Conservation (phyloP, 2,113 vertebrate genomes). For the Gopherus evgoodei region DNA sequence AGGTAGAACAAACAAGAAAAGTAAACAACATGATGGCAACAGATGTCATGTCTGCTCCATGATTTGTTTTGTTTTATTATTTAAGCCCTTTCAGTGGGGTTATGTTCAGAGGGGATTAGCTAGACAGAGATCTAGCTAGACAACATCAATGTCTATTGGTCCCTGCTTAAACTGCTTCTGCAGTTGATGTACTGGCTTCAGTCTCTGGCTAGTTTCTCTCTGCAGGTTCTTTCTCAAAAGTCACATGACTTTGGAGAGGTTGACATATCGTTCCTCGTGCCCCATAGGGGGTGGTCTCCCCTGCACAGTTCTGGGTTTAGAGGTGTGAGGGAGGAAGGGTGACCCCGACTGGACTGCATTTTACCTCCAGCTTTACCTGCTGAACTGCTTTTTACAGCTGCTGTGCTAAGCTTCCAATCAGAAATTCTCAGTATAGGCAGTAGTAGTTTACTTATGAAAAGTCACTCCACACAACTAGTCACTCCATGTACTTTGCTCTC, state of each 20-base stretch:
- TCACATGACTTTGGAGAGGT: background rate
- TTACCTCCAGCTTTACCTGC: accelerated
- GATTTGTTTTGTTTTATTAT: background rate
- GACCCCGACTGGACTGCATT: background rate
- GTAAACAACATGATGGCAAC: background rate
- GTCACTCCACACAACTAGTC: too few species aligned
- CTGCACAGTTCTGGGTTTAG: background rate
- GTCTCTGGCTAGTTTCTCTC: background rate
- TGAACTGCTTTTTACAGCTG: background rate
- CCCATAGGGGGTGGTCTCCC: background rate
- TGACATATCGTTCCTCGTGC: background rate
- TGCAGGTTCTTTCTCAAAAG: background rate
- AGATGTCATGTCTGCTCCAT: background rate
- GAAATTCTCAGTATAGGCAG: background rate
- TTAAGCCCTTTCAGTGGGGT: background rate
- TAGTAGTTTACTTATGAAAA: background rate
- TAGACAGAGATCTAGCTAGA: background rate
- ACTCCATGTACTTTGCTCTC: accelerated
- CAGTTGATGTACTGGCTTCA: background rate
- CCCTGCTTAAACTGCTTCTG: background rate
- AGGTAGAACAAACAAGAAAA: background rate
- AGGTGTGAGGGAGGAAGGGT: background rate
- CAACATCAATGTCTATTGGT: background rate
- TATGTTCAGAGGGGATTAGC: background rate
- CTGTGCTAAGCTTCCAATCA: background rate